Evolutionary conservation across 1,140 invertebrate genomes (phyloP).

Genomic region (Paracyclopina nana): DNA sequence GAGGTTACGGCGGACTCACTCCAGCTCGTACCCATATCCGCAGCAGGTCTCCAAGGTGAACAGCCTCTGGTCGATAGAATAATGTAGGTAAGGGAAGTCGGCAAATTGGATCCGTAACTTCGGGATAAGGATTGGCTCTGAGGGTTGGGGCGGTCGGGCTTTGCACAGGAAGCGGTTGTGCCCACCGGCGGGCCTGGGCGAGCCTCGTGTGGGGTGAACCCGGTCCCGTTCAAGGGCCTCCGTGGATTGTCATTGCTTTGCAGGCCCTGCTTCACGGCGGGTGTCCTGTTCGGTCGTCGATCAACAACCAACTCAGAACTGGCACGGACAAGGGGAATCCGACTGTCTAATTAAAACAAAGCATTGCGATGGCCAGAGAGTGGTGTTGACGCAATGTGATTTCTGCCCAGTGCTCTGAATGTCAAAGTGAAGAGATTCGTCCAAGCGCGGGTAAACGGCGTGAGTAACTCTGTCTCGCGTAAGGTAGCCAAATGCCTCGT

Average conservation of each 20-base stretch:
- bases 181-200: constrained; percentile 27
- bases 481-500: no score
- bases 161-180: constrained; percentile 25
- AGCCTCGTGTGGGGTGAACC: constrained; percentile 18
- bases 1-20: constrained; percentile 40
- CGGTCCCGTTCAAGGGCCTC: constrained; percentile 14
- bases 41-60: constrained; percentile 71
- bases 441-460: no score
- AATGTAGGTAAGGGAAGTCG: constrained; percentile 73
- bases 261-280: no score
- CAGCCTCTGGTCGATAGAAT: constrained; percentile 67
- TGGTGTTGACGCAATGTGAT: no score
- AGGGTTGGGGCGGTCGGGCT: constrained; percentile 43
- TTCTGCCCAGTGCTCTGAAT: no score
- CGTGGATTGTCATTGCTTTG: constrained; percentile 19
- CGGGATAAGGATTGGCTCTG: constrained; percentile 55
- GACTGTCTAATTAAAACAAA: no score
- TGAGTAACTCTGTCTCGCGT: no score
- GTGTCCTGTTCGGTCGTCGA: no score
- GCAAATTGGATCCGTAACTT: constrained; percentile 62
- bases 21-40: constrained; percentile 51
- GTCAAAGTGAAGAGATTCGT: no score
- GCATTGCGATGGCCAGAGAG: no score
- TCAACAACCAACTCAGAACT: no score
- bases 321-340: no score